A percentile compares a stretch with the other conserved stretches of the same genome.
phyloP scores from a whole-genome alignment of 2,113 vertebrate genomes.

The Trogon melanurus region DNA sequence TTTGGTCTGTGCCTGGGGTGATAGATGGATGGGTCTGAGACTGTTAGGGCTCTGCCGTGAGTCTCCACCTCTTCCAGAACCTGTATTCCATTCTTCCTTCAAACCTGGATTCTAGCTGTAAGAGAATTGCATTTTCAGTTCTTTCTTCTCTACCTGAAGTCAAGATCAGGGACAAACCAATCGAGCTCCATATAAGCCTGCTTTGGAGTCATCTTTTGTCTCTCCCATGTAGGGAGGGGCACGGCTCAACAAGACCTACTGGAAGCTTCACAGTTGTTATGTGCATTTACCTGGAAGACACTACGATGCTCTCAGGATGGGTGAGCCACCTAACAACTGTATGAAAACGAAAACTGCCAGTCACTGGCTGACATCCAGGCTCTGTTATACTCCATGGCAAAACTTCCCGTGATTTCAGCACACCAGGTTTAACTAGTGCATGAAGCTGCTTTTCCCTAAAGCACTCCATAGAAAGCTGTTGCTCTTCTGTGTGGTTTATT shows the following conservation, averaged over 20 bases:
- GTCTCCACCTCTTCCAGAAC: background rate
- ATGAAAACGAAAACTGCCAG: background rate
- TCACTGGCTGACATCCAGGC: slow-evolving; percentile 7
- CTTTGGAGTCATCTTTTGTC: background rate
- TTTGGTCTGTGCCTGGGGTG: background rate
- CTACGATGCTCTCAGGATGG: background rate
- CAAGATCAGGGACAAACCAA: background rate
- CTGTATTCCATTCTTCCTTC: background rate
- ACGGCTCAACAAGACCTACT: background rate
- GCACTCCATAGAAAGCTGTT: slow-evolving; percentile 11
- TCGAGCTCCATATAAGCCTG: background rate
- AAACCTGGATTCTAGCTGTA: background rate
- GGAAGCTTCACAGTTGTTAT: background rate
- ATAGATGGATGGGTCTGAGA: background rate
- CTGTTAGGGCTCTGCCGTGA: background rate
- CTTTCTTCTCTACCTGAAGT: background rate
- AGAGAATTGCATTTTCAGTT: background rate
- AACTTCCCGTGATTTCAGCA: slow-evolving; percentile 23
- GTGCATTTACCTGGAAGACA: background rate
- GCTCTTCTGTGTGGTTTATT: slow-evolving; percentile 40
- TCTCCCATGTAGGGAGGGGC: background rate
- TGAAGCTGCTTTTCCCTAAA: slow-evolving; percentile 38
- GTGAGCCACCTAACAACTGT: background rate
- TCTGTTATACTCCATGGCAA: background rate
- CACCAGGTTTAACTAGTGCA: background rate